Base-by-base conservation (phyloP, 2,113 vertebrate species). In the Nothoprocta perdicaria region DNA sequence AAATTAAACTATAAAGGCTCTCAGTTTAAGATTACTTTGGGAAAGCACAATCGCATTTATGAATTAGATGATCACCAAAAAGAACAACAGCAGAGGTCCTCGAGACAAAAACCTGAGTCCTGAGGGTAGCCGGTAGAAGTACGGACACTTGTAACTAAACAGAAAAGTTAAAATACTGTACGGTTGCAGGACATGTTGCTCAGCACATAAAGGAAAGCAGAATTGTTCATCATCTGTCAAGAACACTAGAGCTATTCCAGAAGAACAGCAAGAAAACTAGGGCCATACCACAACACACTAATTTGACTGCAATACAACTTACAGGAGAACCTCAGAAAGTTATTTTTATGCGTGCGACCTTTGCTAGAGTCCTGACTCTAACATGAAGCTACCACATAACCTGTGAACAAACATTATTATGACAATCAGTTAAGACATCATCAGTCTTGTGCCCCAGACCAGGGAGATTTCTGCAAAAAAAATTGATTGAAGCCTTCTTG, bases 111-210 rank as follows among this genome's bases (percentile, higher is more conserved):
- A 38, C 21, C 62, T 60, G 31, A 45, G 11, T 6, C 15, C 61
- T 5, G 29, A 61, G 71, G 24, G 29, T 2, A 29, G 45, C 57
- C 55, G 29, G 7, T n/a, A 53, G 45, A 26, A 21, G 27, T 3
- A 57, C 1, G 14, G 52, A 53, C 69, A 65, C 5, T 71, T 52
- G 3, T 4, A 68, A 8, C n/a, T 12, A 23, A 48, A 35, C 69
- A 84, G 52, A 14, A 40, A 33, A n/a, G 2, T 17, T 9, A 18
- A 38, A 14, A 35, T 1, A 23, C n/a, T 45, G 79, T 57, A 1
- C 1, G 29, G 85, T 46, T 40, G 21, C 9, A 9, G 10, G n/a
- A 40, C n/a, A 14, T 3, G 26, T 6, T 8, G 4, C 15, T 1
- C 12, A 45, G 31, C 45, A 17, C 0, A 2, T 3, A 8, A 5